Percentiles rank a stretch among this genome's conserved stretches.
Evolutionary conservation across 2,113 vertebrate genomes (phyloP).

Genomic region (Perca schrenkii): DNA sequence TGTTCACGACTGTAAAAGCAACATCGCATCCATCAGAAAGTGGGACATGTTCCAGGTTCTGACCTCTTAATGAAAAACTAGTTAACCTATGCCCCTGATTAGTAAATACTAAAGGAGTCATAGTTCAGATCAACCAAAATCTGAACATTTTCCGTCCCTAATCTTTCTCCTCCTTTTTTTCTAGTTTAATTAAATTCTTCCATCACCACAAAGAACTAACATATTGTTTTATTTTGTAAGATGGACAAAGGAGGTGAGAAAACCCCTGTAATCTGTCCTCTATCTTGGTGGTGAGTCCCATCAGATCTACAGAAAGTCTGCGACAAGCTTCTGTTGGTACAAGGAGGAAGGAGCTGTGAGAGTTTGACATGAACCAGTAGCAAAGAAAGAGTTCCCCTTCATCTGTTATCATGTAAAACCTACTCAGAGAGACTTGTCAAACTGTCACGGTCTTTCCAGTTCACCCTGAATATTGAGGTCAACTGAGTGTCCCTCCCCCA

Average conservation of each 20-base stretch:
- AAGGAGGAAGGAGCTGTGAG: conserved; percentile 31
- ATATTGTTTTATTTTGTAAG: conserved; percentile 22
- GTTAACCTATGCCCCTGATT: conserved; percentile 29
- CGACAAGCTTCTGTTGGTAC: neutral
- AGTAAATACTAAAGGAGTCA: conserved; percentile 14
- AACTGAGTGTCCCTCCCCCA: neutral
- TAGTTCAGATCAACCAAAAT: neutral
- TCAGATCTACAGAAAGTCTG: conserved; percentile 8
- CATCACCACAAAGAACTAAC: neutral
- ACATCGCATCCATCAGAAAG: conserved; percentile 22
- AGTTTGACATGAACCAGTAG: conserved; percentile 46
- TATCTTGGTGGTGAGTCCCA: conserved; percentile 10
- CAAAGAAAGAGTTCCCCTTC: conserved; percentile 19
- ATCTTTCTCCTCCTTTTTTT: conserved; percentile 4
- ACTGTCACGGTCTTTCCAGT: conserved; percentile 31
- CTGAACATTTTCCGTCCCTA: neutral
- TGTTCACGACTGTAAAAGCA: conserved; percentile 86
- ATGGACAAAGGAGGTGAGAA: conserved; percentile 1
- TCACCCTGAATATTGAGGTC: conserved; percentile 45
- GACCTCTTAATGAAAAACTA: neutral
- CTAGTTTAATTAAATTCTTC: neutral
- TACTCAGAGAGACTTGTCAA: conserved; percentile 21
- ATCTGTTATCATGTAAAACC: conserved; percentile 25
- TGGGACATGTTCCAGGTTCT: neutral
- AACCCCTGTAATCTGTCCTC: conserved; percentile 11